A percentile compares a stretch with the other conserved stretches of the same genome.
Conservation (phyloP, 1,140 invertebrate species). For the Contarinia nasturtii region DNA sequence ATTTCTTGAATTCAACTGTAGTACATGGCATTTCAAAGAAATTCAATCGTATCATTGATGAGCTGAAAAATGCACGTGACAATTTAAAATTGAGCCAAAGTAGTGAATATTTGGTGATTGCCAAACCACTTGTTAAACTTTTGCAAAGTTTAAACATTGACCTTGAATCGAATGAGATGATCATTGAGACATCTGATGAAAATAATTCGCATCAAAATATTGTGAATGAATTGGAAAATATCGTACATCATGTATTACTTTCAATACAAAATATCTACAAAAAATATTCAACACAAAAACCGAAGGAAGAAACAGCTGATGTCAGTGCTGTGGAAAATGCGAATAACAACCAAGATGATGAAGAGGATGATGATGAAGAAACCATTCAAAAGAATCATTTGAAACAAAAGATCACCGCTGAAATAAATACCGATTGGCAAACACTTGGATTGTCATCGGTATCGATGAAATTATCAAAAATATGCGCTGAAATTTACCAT, state of each 20-base stretch:
- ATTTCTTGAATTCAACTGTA: neutral
- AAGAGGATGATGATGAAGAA: conserved; percentile 22
- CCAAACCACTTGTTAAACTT: neutral
- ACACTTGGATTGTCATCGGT: conserved; percentile 30
- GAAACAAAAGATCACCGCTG: conserved; percentile 36
- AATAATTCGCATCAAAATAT: conserved; percentile 1
- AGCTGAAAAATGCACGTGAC: neutral
- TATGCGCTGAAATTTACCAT: conserved; percentile 9
- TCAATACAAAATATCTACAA: conserved; percentile 51
- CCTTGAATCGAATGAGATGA: neutral
- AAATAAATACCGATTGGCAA: conserved; percentile 33
- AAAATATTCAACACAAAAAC: conserved; percentile 21
- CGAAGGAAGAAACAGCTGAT: conserved; percentile 7
- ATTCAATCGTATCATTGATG: too few relatives aligned
- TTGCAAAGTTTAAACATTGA: neutral
- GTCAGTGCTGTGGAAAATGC: conserved; percentile 19
- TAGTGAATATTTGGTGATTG: neutral
- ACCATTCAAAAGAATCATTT: conserved; percentile 39
- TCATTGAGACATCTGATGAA: neutral
- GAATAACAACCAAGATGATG: conserved; percentile 20
- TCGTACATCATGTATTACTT: conserved; percentile 37
- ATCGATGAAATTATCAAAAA: conserved; percentile 20
- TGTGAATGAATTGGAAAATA: conserved; percentile 27
- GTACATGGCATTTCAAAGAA: neutral
- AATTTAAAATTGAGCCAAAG: neutral